Base-by-base conservation (phyloP, 2,888 invertebrate genomes). In the Drosophila bunnanda region DNA sequence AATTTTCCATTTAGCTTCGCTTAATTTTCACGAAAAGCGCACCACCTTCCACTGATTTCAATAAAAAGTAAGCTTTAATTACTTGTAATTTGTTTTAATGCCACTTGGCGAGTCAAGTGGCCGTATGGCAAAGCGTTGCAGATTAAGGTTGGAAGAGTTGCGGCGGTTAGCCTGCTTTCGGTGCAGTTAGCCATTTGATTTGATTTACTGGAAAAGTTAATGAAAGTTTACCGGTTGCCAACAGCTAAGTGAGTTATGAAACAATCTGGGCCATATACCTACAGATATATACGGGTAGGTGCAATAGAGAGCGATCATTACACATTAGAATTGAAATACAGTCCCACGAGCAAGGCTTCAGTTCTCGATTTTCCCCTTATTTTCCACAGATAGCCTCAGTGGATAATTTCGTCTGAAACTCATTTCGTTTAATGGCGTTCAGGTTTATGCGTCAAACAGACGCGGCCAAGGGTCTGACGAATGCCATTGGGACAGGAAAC, bases 81-180 rank as follows among this genome's bases (percentile, higher is more conserved):
- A 87, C 82, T 85, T 85, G 89, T 85, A 89, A 85, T 87, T 85
- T 87, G 87, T 87, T 87, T 82, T 87, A 85, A 89, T 84, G 80
- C 87, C 82, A 87, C 89, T 89, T 89, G 88, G 75, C 56, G 68
- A 78, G 76, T 72, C 62, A 79, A 71, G 73, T 56, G 43, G 38
- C 68, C 68, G 55, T 58, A 41, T 34, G 46, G 22, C 52, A 32
- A 53, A 56, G 38, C 57, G 36, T 52, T 28, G 67, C 68, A 69
- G 72, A 79, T 79, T 84, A 87, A 73, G 80, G 48, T 50, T 56
- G 70, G 44, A 44, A 54, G 25, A 54, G 38, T 30, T 59, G 71
- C 48, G 48, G 15, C 15, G 55, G 52, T 59, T 28, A 6, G 36
- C 38, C 56, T 9, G 59, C 53, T 75, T 58, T 53, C 38, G 54